Evolutionary conservation across 2,797 vertebrate genomes (phyloP), one percentile per base, ranked within the genome.

Genomic region (Coregonus ussuriensis): DNA sequence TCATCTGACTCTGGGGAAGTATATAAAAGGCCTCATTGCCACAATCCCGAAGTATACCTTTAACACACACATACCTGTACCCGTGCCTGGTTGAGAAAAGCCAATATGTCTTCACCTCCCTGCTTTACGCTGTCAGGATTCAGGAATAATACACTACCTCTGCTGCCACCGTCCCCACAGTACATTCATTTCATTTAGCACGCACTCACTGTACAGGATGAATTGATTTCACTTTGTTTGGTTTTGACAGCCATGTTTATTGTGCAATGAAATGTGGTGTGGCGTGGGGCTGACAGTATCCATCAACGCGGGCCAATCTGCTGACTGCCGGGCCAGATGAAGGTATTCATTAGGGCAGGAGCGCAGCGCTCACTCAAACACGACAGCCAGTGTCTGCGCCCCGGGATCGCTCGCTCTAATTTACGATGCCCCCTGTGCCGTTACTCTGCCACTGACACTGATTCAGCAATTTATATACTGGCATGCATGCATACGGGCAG

Each of bases 111-210:
- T 79, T 82, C 77, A 71, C 76, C 79, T 68, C 73, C 74, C 80
- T 69, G 72, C 81, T 59, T 63, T 70, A 72, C 90, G 87, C 85
- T 85, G 77, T 77, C 81, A 86, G 92, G 90, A 95, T 95, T 91
- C 93, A 94, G 93, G 95, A 96, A 96, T 97, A 96, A 98, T 96
- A 96, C 87, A 94, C 93, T 96, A 92, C 94, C 94, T 84, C 94
- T 91, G 92, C 95, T 93, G 51, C 71, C 71, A 13, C n/a, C 71
- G 5, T 35, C 89, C 92, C 89, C 90, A 95, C 96, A 98, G 96
- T 96, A 96, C 96, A 97, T 98, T 98, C 96, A 98, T 98, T 99
- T 98, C 96, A 98, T 98, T 98, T 98, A 97, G 97, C 97, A 96
- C 90, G 94, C 96, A 95, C 95, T 97, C 96, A 97, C 96, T 95